Evolutionary conservation across 2,888 invertebrate genomes (phyloP).

Genomic region (Philonicus albiceps): DNA sequence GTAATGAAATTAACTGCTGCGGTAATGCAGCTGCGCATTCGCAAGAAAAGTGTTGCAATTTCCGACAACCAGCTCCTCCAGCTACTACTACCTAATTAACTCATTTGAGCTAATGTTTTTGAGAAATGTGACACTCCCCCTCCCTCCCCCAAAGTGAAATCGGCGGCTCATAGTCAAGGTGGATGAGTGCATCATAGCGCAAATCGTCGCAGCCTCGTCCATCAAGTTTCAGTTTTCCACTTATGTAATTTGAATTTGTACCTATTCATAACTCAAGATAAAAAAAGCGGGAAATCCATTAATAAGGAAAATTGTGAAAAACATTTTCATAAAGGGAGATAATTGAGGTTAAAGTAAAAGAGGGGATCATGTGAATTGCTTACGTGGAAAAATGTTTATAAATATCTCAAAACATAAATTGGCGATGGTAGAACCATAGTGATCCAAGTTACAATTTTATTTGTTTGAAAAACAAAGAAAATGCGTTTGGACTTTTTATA

Average conservation of each 20-base stretch:
- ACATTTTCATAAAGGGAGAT: neutral
- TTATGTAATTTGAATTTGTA: neutral
- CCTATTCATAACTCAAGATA: too few relatives aligned
- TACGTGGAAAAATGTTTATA: too few relatives aligned
- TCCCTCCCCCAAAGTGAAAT: neutral
- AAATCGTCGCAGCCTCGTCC: neutral
- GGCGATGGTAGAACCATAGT: too few relatives aligned
- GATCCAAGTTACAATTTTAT: too few relatives aligned
- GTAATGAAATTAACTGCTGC: neutral
- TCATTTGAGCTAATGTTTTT: conserved; percentile 11
- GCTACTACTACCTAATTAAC: conserved; percentile 5
- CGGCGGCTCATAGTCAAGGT: conserved; percentile 3
- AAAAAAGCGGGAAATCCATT: neutral
- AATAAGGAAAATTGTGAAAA: neutral
- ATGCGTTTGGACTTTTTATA: too few relatives aligned
- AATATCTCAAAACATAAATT: too few relatives aligned
- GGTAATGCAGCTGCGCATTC: neutral
- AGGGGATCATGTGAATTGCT: too few relatives aligned
- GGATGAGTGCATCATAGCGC: conserved; percentile 7
- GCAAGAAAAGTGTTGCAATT: conserved; percentile 9
- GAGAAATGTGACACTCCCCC: neutral
- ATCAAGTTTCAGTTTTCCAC: neutral
- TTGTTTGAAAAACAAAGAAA: too few relatives aligned
- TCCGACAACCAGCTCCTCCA: neutral
- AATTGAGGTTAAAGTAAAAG: neutral